phyloP scores from a whole-genome alignment of 2,113 vertebrate genomes.

The Australoheros scitulus region DNA sequence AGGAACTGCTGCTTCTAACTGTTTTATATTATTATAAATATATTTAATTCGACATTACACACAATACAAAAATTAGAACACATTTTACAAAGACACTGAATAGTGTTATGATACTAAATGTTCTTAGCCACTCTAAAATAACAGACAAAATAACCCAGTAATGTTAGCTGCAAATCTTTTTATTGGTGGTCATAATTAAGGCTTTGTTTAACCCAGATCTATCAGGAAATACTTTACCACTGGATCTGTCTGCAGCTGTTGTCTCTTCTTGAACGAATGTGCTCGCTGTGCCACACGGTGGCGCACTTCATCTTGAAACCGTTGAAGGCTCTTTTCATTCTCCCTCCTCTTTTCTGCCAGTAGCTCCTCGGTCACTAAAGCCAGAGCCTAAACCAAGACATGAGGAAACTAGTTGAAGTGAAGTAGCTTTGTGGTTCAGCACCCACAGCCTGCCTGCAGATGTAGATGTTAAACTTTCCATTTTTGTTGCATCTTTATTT shows the following conservation, averaged over 20 bases:
- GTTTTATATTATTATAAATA: not conserved
- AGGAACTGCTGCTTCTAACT: not conserved
- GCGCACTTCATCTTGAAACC: slow-evolving; percentile 88
- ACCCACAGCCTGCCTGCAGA: too few species aligned
- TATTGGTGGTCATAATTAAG: not conserved
- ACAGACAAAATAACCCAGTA: not conserved
- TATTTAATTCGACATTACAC: not conserved
- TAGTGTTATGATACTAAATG: not conserved
- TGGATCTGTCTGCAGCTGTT: slow-evolving; percentile 73
- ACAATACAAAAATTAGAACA: not conserved
- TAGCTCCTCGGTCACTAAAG: slow-evolving; percentile 81
- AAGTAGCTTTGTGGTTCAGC: too few species aligned
- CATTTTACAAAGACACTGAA: not conserved
- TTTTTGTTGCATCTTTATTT: too few species aligned
- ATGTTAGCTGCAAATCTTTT: not conserved
- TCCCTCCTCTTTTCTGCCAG: slow-evolving; percentile 74
- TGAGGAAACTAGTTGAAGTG: not conserved
- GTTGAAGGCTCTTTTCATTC: slow-evolving; percentile 82
- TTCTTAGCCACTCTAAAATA: not conserved
- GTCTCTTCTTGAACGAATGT: slow-evolving; percentile 73
- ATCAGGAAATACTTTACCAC: not conserved
- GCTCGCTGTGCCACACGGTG: slow-evolving; percentile 84
- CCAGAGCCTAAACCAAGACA: slow-evolving; percentile 76
- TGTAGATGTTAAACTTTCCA: too few species aligned
- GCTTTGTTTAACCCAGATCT: not conserved